These are phyloP conservation scores for Darevskia mixta DNA, from an alignment of 2,797 vertebrate species.

Conservation along the genomic window DNA sequence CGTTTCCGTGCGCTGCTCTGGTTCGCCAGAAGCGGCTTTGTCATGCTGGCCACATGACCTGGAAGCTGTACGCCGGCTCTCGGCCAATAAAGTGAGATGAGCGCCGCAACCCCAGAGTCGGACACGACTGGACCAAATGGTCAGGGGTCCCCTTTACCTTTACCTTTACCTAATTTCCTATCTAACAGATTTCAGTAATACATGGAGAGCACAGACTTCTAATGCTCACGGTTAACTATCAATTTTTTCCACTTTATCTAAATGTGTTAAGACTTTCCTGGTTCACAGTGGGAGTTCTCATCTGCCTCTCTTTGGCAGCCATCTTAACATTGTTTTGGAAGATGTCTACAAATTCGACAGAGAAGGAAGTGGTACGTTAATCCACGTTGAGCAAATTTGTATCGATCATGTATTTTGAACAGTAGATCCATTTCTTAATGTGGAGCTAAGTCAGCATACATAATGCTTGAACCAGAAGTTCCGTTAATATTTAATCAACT, in stretches of 20 bases:
- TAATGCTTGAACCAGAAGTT: conserved; percentile 8
- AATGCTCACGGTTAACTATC: not conserved
- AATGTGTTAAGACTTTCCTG: not conserved
- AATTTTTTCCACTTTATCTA: not conserved
- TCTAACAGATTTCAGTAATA: no score
- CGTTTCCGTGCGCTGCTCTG: no score
- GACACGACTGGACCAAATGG: no score
- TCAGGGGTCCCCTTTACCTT: no score
- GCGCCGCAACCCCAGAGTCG: no score
- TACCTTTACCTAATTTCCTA: no score
- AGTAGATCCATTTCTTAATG: not conserved
- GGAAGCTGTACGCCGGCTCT: no score
- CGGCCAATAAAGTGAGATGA: no score
- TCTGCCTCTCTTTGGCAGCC: not conserved
- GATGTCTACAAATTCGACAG: not conserved
- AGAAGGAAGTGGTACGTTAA: not conserved
- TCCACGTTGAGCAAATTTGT: conserved; percentile 10
- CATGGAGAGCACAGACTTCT: not conserved
- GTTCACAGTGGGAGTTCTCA: not conserved
- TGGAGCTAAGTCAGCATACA: not conserved
- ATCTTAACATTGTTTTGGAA: conserved; percentile 5
- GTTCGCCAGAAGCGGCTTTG: no score
- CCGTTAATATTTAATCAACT: conserved; percentile 19
- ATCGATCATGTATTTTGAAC: conserved; percentile 15
- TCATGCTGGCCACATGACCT: no score